Evolutionary conservation across 2,888 invertebrate species (phyloP), one percentile per base, ranked within the genome.

Genomic region (Harmothoe impar): DNA sequence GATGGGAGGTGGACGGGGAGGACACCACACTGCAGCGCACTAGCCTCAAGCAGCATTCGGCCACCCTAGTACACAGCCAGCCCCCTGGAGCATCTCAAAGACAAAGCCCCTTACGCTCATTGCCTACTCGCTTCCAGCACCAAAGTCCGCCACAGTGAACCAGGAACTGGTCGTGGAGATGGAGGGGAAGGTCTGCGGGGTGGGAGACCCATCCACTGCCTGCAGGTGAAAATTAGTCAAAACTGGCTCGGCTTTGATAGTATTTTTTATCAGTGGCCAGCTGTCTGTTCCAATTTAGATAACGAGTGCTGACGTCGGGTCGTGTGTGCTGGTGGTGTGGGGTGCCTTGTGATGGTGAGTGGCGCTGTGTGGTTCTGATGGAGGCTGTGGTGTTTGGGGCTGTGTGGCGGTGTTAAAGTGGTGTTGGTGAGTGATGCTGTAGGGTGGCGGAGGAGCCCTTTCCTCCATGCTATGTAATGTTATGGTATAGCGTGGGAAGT

Each of bases 201-300:
- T 5, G 20, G 62, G 23, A 7, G 62, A 15, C 62, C 62, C 62
- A 62, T 3, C 62, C 62, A 62, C 62, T n/a, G 62, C n/a, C 62
- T 62, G 23, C 62, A 62, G 62, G 62, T 62, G 62, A 3, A 62
- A 62, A 62, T 62, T 62, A 62, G 43, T n/a, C 62, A 62, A n/a
- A 62, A 62, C 62, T 62, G 20, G n/a, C n/a, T 62, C 62, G n/a
- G 62, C 62, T 62, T 62, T 62, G 62, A 62, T 62, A 62, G 62
- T 20, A 7, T 62, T 62, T n/a, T 62, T 62, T n/a, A 62, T 62
- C 62, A n/a, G 62, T n/a, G 62, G 7, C n/a, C 62, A 62, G 62
- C 62, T 62, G 62, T 15, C 62, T 20, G 62, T 62, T 62, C 62
- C 62, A 62, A 62, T 62, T 62, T 62, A 62, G 62, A n/a, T 62